Evolutionary conservation across 2,888 invertebrate species (phyloP), one percentile per base, ranked within the genome.

Genomic region (Perizoma affinitatum): DNA sequence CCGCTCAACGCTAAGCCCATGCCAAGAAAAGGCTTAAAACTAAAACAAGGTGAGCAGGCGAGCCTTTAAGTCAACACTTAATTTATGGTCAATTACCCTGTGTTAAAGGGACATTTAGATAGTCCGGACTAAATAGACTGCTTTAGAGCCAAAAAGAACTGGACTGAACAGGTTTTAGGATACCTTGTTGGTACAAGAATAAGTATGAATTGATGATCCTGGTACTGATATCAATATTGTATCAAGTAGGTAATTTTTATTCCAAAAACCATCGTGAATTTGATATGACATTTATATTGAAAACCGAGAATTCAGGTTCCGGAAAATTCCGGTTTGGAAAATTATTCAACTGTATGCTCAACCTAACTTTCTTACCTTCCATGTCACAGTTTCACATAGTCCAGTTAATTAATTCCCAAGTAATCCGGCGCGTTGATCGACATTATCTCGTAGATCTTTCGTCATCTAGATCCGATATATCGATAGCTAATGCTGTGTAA

Each of bases 1-100:
- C 34, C 6, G 9, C 11, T 53, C 6, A 35, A 49, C 22, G 51
- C 46, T 44, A 7, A 45, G 44, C 47, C 61, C 42, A 33, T 46
- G 41, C 47, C 43, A 69, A 38, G 10, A 70, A 71, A 71, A 78
- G 72, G 11, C 71, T 72, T 73, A 72, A 73, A 69, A 65, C 68
- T 73, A 71, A 69, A 76, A 80, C 81, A 83, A 83, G 85, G 79
- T 79, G 78, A 81, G 76, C 75, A 78, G 76, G 79, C 76, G 75
- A 84, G 83, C 83, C 83, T 86, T 86, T 85, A 85, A 86, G 84
- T 85, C 84, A 81, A 80, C 80, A 83, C 83, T 86, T 86, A 89
- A 90, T 90, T 91, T 90, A 90, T 88, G 79, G 86, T 87, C 90
- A 90, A 90, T 90, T 90, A 90, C 88, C 87, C 80, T 79, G 83